Base-by-base conservation (phyloP, 2,888 invertebrate genomes). In the Dicyrtoma fusca region DNA sequence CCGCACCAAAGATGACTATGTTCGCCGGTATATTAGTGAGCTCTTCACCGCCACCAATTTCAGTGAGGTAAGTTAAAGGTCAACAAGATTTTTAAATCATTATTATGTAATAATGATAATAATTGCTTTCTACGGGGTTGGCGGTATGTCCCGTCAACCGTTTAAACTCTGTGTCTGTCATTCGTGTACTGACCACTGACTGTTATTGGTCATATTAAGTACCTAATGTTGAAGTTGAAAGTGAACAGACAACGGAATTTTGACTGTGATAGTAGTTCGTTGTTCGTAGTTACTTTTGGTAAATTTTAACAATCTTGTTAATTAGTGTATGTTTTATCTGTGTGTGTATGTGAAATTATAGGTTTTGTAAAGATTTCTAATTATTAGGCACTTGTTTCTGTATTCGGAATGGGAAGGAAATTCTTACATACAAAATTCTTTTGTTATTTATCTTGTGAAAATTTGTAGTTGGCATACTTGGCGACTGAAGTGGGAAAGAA, bases 1-100 rank as follows among this genome's bases (percentile, higher is more conserved):
- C 49, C 86, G 95, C 74, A 97, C 97, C 0, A 93, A 94, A 83
- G 92, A 95, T 83, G 96, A 97, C 82, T 89, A 96, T 79, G 86
- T 97, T 45, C 86, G 88, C 79, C 88, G 89, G 80, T 91, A 92
- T 34, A 89, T 97, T 0, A 86, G 89, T 71, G 92, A 92, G 10
- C 86, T 98, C 19, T 95, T 97, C 84, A 88, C 89, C 77, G 92
- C 94, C 0, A 86, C 87, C 8, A 93, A 92, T 84, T 95, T 98
- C 82, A 90, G 92, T 82, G 93, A 96, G 82, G 91, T 95, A 75
- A 88, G 91, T 79, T 23, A 11, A 19, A 51, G 49, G 14, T n/a
- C n/a, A 23, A 6, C 19, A 19, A 63, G 1, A 14, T 11, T 59
- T 59, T 13, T 34, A 69, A 23, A 68, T 47, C 1, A 57, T 47